Conservation (phyloP, 2,113 vertebrate genomes). For the Otus sunia region DNA sequence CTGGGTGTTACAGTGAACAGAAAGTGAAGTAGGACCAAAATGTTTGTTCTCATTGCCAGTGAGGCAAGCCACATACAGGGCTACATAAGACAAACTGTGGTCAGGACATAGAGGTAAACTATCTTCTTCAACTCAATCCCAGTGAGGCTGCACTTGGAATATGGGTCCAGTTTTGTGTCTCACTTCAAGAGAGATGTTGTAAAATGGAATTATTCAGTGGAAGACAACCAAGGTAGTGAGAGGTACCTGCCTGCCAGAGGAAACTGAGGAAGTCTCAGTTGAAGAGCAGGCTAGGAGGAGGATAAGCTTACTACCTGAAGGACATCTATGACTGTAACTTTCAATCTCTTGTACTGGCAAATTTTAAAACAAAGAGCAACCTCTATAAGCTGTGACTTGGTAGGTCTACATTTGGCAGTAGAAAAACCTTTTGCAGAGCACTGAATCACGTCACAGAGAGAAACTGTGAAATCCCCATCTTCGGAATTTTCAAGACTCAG, state of each 20-base stretch:
- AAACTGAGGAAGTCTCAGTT: background rate
- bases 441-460: background rate
- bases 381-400: background rate
- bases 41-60: background rate
- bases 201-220: background rate
- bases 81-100: background rate
- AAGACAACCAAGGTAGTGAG: background rate
- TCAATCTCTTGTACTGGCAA: background rate
- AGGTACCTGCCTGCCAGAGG: background rate
- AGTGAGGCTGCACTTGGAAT: background rate
- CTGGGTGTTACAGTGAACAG: background rate
- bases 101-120: background rate
- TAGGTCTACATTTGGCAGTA: background rate
- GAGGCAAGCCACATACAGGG: background rate
- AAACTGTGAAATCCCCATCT: background rate
- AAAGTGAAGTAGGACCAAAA: background rate
- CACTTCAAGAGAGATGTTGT: background rate
- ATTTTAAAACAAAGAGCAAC: background rate
- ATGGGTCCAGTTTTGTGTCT: background rate
- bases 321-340: rapidly evolving
- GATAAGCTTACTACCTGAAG: background rate
- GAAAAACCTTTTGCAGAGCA: background rate
- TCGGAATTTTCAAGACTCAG: background rate
- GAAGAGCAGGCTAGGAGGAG: background rate
- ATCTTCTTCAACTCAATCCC: background rate